phyloP scores from a whole-genome alignment of 2,113 vertebrate species.

The Marcusenius ussheri region DNA sequence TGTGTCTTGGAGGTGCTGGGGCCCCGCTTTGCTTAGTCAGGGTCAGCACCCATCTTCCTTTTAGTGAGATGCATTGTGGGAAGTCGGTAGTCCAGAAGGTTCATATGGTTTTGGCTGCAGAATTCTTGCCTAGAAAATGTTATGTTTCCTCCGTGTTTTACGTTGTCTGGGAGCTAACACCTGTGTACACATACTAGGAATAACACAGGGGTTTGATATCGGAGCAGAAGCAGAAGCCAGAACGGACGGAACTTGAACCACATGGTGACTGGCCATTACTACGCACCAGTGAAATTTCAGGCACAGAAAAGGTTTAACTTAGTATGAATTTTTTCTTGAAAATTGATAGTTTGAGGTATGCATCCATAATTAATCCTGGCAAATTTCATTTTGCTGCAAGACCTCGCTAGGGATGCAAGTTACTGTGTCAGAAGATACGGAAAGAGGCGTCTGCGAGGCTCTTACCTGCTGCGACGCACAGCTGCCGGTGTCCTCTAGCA shows the following conservation, averaged over 20 bases:
- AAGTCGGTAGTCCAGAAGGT: not conserved
- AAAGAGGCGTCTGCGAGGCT: not conserved
- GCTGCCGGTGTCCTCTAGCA: slow-evolving; percentile 25
- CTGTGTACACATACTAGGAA: not conserved
- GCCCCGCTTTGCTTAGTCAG: not conserved
- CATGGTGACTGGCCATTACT: not conserved
- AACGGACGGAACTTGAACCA: not conserved
- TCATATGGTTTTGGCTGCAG: not conserved
- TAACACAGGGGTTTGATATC: not conserved
- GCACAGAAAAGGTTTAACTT: not conserved
- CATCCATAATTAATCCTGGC: slow-evolving; percentile 1
- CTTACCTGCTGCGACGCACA: slow-evolving; percentile 20
- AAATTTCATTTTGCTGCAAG: not conserved
- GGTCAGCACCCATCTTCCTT: not conserved
- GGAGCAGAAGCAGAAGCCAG: not conserved
- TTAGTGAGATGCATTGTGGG: not conserved
- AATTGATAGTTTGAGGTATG: not conserved
- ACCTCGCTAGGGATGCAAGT: not conserved
- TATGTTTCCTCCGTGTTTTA: not conserved
- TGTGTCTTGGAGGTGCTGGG: not conserved
- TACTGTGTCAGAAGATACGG: not conserved
- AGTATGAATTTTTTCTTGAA: not conserved
- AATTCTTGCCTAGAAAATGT: not conserved
- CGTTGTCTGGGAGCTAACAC: not conserved
- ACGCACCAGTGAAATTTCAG: not conserved